Conservation (phyloP, 2,113 vertebrate genomes). For the Rhagologus leucostigma region DNA sequence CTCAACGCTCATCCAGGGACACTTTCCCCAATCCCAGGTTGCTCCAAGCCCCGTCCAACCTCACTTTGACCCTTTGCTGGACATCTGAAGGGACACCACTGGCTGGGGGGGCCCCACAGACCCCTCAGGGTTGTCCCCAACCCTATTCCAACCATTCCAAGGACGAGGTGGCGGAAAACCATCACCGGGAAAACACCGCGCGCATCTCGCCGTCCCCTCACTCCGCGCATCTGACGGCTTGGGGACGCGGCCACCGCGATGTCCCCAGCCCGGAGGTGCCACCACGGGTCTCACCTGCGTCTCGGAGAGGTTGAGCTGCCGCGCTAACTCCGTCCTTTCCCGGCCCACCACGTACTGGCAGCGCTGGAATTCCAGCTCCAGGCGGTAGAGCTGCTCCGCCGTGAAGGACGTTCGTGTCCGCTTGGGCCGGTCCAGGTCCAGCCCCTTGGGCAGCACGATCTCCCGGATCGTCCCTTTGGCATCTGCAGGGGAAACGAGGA, state of each 20-base stretch:
- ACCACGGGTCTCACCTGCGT: constrained; percentile 80
- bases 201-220: rapidly evolving
- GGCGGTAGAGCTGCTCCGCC: constrained; percentile 91
- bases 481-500: constrained; percentile 62
- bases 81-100: background rate
- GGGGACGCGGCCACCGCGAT: rapidly evolving
- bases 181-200: rapidly evolving
- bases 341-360: constrained; percentile 96
- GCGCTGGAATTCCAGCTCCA: constrained; percentile 94
- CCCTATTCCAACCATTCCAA: rapidly evolving
- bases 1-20: background rate
- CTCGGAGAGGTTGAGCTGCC: constrained; percentile 91
- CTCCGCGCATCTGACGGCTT: rapidly evolving
- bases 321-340: constrained; percentile 88
- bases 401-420: constrained; percentile 94
- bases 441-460: constrained; percentile 92
- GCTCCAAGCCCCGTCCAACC: background rate
- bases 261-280: background rate
- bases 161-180: rapidly evolving
- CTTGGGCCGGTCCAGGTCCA: constrained; percentile 94
- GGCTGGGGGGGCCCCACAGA: rapidly evolving
- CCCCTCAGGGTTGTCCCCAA: background rate
- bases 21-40: rapidly evolving
- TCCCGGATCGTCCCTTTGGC: constrained; percentile 97
- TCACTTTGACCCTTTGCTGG: rapidly evolving